Base-by-base conservation (phyloP, 2,113 vertebrate species). In the Lanius ludovicianus region DNA sequence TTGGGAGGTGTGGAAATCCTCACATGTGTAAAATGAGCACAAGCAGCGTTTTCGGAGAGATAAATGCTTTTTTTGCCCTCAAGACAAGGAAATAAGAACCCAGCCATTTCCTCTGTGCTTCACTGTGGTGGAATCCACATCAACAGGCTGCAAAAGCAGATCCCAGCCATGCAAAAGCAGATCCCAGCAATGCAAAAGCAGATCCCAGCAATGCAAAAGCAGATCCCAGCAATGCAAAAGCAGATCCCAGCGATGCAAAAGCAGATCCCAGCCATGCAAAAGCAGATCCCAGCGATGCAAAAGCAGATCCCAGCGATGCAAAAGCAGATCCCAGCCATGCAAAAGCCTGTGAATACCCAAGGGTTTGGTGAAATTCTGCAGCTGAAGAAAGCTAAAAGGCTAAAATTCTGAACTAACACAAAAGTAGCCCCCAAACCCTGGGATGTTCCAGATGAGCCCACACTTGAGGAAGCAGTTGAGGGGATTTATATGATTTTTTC, bases 81-180 rank as follows among this genome's bases (percentile, higher is more conserved):
- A 5, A 49, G 33, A 35, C 4, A 28, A 42, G 19, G 28, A 55
- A 4, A 15, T 75, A 13, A 57, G 31, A 22, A 55, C 47, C 6
- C 20, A 27, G 5, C n/a, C 10, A 0, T 19, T 81, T 31, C 22
- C 30, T 75, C 39, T 30, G 15, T 37, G 33, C 13, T 41, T 63
- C 7, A 4, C 42, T 39, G 15, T 7, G 20, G 2, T 0, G 0
- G n/a, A 78, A 49, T 18, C 13, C 16, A 20, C 13, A 2, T 10
- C 18, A 57, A 1, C 39, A 42, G 65, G 11, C 21, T 71, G 57
- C 57, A 24, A 44, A 77, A 69, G 35, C 16, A 12, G 23, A 42
- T 68, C 39, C 49, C 33, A 47, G 69, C 14, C 21, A 13, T 62
- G 21, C 41, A 64, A 53, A 59, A 37, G 1, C 30, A 8, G 37